phyloP scores from a whole-genome alignment of 2,113 vertebrate genomes.

The Calyptommatus sinebrachiatus region DNA sequence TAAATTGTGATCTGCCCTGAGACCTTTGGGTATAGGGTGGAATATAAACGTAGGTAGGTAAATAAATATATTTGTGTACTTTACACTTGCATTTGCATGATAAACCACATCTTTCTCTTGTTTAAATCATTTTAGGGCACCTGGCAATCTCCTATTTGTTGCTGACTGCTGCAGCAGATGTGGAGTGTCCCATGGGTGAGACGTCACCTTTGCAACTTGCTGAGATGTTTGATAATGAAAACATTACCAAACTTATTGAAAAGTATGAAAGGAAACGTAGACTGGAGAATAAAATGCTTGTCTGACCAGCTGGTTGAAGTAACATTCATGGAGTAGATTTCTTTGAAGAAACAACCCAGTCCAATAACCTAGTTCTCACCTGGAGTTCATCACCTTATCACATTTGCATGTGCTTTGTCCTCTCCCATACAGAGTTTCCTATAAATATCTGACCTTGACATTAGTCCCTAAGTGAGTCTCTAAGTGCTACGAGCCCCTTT shows the following conservation, averaged over 20 bases:
- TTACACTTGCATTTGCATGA: background rate
- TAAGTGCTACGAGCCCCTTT: too few relatives aligned
- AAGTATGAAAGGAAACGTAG: conserved; percentile 25
- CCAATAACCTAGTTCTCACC: too few relatives aligned
- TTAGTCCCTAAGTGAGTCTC: too few relatives aligned
- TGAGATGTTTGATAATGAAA: conserved; percentile 8
- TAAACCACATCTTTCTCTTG: background rate
- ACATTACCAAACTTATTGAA: conserved; percentile 26
- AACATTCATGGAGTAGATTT: conserved; percentile 7
- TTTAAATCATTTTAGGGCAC: conserved; percentile 6
- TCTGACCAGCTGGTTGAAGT: background rate
- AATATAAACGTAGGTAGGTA: too few relatives aligned
- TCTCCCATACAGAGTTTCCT: too few relatives aligned
- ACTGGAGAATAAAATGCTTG: conserved; percentile 37
- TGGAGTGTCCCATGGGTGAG: conserved; percentile 10
- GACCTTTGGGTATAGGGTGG: too few relatives aligned
- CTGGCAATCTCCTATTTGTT: conserved; percentile 21
- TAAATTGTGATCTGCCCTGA: too few relatives aligned
- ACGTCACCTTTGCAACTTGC: conserved; percentile 6
- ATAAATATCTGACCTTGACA: too few relatives aligned
- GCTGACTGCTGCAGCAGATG: background rate
- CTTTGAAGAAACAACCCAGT: conserved; percentile 2
- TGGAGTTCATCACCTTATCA: too few relatives aligned
- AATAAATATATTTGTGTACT: too few relatives aligned
- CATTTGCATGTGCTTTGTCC: too few relatives aligned